Percentiles rank a stretch among this genome's conserved stretches.
These are phyloP conservation scores for Apogon talboti DNA, from an alignment of 2,797 vertebrate species.

Conservation along the genomic window DNA sequence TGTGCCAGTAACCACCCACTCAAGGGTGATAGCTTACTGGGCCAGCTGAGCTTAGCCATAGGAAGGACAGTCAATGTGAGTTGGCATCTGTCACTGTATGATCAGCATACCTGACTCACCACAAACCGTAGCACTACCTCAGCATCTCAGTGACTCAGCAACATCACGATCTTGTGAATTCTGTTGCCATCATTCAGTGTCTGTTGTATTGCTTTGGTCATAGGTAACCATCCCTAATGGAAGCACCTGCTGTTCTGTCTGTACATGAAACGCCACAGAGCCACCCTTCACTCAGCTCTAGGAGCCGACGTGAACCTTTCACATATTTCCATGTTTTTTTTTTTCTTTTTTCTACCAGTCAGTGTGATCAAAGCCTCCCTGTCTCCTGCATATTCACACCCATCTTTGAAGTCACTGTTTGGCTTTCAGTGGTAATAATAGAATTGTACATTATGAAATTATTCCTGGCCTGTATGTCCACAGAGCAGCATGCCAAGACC, in stretches of 20 bases:
- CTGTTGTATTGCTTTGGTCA: constrained; percentile 40
- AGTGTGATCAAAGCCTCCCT: constrained; percentile 60
- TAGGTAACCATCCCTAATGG: constrained; percentile 26
- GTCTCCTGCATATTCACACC: constrained; percentile 58
- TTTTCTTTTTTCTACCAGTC: constrained; percentile 8
- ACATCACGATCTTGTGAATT: constrained; percentile 48
- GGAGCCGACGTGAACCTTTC: constrained; percentile 38
- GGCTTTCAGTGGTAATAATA: constrained; percentile 62
- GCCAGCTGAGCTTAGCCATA: constrained; percentile 43
- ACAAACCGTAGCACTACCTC: constrained; percentile 46
- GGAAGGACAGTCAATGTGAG: constrained; percentile 38
- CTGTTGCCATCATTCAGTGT: constrained; percentile 28
- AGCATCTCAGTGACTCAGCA: constrained; percentile 48
- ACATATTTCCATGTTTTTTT: background rate
- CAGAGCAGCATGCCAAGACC: constrained; percentile 65
- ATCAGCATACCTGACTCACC: constrained; percentile 59
- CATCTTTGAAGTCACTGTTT: constrained; percentile 60
- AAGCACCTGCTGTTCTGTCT: constrained; percentile 19
- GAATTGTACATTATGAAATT: constrained; percentile 66
- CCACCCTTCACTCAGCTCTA: constrained; percentile 5
- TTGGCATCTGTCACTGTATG: constrained; percentile 56
- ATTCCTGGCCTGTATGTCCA: constrained; percentile 66
- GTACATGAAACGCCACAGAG: constrained; percentile 31
- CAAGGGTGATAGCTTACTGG: constrained; percentile 31
- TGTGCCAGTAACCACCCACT: constrained; percentile 50